A percentile compares a stretch with the other conserved stretches of the same genome.
Evolutionary conservation across 2,888 invertebrate species (phyloP).

Genomic region (Plutella xylostella): DNA sequence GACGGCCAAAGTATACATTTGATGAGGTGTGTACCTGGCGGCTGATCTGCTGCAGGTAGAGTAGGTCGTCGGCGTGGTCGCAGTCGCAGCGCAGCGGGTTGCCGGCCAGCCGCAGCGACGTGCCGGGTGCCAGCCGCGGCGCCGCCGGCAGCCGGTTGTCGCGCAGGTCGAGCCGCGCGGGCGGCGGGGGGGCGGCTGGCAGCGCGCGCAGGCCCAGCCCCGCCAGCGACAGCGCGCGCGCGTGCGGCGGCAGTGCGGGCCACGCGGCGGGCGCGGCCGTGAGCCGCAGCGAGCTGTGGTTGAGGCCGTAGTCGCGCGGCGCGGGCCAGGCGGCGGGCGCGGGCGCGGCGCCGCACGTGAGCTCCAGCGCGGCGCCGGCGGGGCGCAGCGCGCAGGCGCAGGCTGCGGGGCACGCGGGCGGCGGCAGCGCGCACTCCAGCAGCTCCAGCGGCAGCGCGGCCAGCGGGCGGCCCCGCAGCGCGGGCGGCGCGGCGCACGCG

Average conservation of each 20-base stretch:
- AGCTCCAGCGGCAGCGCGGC: not conserved
- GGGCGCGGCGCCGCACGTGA: not conserved
- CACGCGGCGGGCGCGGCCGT: not conserved
- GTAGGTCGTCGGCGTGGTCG: too few relatives aligned
- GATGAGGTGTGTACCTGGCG: too few relatives aligned
- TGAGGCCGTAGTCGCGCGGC: not conserved
- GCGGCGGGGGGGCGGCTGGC: not conserved
- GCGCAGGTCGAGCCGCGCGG: slow-evolving; percentile 1
- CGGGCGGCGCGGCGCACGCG: slow-evolving; percentile 2
- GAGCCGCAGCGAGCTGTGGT: not conserved
- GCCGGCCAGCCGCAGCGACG: not conserved
- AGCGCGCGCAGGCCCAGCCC: not conserved
- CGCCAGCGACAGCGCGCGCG: not conserved
- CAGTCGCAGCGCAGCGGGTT: slow-evolving; percentile 6
- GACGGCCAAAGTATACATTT: too few relatives aligned
- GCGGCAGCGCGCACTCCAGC: not conserved
- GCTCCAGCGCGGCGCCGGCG: not conserved
- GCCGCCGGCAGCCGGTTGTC: slow-evolving; percentile 1
- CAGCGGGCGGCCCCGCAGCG: not conserved
- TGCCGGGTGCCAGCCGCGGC: not conserved
- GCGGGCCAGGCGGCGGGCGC: not conserved
- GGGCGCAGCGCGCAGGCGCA: slow-evolving; percentile 4
- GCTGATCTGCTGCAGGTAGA: not conserved
- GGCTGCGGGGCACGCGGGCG: not conserved
- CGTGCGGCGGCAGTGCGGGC: too few relatives aligned